Evolutionary conservation across 37 sponge, comb jelly and placozoan species (phyloP).

Genomic region (Spongilla lacustris): DNA sequence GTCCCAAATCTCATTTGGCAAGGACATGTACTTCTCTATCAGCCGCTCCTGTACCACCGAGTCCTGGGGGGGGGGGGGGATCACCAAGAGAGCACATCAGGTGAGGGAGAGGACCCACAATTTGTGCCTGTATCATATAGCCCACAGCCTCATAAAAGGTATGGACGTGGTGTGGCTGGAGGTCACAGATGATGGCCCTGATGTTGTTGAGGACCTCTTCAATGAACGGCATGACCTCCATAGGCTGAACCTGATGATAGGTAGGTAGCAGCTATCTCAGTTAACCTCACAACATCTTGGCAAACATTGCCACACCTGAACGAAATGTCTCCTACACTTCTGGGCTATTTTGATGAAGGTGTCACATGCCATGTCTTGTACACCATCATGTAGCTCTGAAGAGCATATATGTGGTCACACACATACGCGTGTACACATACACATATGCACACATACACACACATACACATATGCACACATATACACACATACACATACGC

Average conservation of each 20-base stretch:
- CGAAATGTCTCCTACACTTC: slow-evolving; percentile 96
- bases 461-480: background rate
- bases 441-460: background rate
- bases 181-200: slow-evolving; percentile 93
- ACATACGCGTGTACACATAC: slow-evolving; percentile 9
- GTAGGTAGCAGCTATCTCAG: background rate
- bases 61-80: slow-evolving; percentile 57
- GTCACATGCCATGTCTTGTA: slow-evolving; percentile 99
- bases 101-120: slow-evolving; percentile 53
- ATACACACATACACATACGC: no score
- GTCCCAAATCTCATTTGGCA: slow-evolving; percentile 98
- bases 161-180: slow-evolving; percentile 98
- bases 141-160: slow-evolving; percentile 99
- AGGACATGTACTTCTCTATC: slow-evolving; percentile 95
- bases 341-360: slow-evolving; percentile 99
- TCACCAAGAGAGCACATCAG: background rate
- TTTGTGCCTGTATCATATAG: slow-evolving; percentile 97
- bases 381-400: slow-evolving; percentile 97
- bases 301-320: slow-evolving; percentile 58
- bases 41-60: slow-evolving; percentile 79
- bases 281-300: background rate
- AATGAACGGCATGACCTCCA: slow-evolving; percentile 94
- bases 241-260: slow-evolving; percentile 66
- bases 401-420: background rate
- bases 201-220: slow-evolving; percentile 96